Evolutionary conservation across 2,888 invertebrate genomes (phyloP).

Genomic region (Yponomeuta cagnagella): DNA sequence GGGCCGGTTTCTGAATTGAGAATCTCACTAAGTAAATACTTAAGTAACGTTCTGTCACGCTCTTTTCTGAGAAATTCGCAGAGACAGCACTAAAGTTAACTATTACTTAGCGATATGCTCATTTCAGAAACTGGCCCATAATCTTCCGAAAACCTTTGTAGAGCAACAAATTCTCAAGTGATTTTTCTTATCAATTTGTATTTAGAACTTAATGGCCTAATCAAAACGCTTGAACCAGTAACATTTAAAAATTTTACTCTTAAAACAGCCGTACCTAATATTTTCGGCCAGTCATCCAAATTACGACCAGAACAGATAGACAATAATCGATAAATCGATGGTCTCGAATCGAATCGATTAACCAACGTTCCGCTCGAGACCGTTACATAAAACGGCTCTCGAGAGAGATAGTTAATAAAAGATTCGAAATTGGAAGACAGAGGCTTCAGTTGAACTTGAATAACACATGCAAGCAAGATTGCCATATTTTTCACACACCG

Average conservation of each 20-base stretch:
- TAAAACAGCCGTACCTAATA: not conserved
- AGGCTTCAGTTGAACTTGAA: not conserved
- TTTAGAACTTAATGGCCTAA: not conserved
- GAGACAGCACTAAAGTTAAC: too few species aligned
- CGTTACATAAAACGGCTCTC: slow-evolving; percentile 31
- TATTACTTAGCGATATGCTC: too few species aligned
- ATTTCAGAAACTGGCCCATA: too few species aligned
- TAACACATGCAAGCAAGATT: too few species aligned
- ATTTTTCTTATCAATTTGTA: too few species aligned
- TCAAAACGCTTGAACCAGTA: not conserved
- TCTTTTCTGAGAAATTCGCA: too few species aligned
- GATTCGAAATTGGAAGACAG: slow-evolving; percentile 19
- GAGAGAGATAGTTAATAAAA: slow-evolving; percentile 28
- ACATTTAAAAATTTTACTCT: not conserved
- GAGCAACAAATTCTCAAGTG: too few species aligned
- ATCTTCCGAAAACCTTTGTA: too few species aligned
- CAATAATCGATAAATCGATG: slow-evolving; percentile 23
- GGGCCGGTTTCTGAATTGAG: too few species aligned
- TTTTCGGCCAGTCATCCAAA: slow-evolving; percentile 1
- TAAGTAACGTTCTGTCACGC: too few species aligned
- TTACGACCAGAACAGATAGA: not conserved
- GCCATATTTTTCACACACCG: too few species aligned
- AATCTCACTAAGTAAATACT: too few species aligned
- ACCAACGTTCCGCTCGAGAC: slow-evolving; percentile 24
- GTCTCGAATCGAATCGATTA: slow-evolving; percentile 23